These are phyloP conservation scores for Callithrix jacchus DNA, from an alignment of 2,113 vertebrate genomes.

Conservation along the genomic window DNA sequence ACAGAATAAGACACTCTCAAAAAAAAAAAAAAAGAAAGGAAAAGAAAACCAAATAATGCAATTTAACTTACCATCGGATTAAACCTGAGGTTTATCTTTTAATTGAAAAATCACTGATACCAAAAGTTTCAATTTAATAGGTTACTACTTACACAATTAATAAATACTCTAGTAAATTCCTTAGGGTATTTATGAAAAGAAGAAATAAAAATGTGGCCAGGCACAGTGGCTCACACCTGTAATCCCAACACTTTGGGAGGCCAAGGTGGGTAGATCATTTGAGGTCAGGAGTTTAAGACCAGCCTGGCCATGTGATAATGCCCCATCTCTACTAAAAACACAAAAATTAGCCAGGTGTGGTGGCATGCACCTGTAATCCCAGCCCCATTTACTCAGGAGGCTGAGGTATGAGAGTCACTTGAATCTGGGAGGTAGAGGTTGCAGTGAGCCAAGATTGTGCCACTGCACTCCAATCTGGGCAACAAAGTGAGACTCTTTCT, in stretches of 20 bases:
- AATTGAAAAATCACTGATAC: background rate
- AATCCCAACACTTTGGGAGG: background rate
- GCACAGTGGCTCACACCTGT: background rate
- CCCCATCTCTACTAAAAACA: background rate
- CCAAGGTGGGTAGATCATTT: background rate
- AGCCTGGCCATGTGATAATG: background rate
- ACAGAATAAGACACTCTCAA: too few species aligned
- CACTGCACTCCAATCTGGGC: background rate
- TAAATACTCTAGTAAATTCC: background rate
- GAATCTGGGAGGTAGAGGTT: background rate
- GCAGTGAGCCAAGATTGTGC: background rate
- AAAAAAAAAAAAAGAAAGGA: too few species aligned
- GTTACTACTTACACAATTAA: background rate
- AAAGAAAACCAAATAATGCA: background rate
- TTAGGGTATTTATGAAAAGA: background rate
- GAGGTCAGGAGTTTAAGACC: background rate
- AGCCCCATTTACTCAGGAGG: background rate
- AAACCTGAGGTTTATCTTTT: constrained; percentile 1
- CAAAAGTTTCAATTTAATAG: background rate
- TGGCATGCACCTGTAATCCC: background rate
- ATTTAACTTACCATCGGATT: background rate
- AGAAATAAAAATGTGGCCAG: background rate
- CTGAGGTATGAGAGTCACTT: background rate
- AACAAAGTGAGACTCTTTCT: background rate
- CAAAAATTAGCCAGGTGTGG: background rate